Conservation (phyloP, 1,140 invertebrate genomes). For the Aradophagus sp. region DNA sequence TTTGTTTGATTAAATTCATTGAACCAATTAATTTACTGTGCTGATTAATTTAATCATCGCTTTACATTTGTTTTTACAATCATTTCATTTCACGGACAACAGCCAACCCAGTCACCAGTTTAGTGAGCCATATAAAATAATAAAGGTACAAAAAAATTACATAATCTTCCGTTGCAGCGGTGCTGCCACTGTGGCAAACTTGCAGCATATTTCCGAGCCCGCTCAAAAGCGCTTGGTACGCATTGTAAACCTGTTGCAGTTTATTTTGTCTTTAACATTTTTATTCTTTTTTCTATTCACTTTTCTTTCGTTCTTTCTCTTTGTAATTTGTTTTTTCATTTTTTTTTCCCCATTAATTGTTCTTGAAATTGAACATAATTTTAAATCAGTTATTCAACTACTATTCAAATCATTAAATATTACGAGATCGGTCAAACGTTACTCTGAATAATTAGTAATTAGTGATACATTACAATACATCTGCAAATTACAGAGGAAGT, state of each 20-base stretch:
- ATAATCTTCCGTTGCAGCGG: constrained; percentile 67
- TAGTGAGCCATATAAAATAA: constrained; percentile 54
- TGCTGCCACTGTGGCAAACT: constrained; percentile 79
- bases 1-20: too few species aligned
- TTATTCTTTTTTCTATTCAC: not conserved
- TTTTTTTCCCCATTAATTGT: too few species aligned
- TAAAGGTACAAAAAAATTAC: constrained; percentile 64
- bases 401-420: too few species aligned
- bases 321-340: too few species aligned
- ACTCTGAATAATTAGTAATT: too few species aligned
- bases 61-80: constrained; percentile 13
- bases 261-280: constrained; percentile 20
- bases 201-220: constrained; percentile 82
- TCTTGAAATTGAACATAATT: too few species aligned
- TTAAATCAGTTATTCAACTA: too few species aligned
- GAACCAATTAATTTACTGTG: too few species aligned
- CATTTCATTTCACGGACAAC: constrained; percentile 43
- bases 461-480: too few species aligned
- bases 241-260: constrained; percentile 80
- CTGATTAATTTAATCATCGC: constrained; percentile 14
- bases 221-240: constrained; percentile 81
- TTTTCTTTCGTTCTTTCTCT: too few species aligned
- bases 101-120: constrained; percentile 70
- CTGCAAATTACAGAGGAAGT: too few species aligned
- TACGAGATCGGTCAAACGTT: too few species aligned